Evolutionary conservation across 2,797 vertebrate species (phyloP), one percentile per base, ranked within the genome.

Genomic region (Chaetodon trifasciatus): DNA sequence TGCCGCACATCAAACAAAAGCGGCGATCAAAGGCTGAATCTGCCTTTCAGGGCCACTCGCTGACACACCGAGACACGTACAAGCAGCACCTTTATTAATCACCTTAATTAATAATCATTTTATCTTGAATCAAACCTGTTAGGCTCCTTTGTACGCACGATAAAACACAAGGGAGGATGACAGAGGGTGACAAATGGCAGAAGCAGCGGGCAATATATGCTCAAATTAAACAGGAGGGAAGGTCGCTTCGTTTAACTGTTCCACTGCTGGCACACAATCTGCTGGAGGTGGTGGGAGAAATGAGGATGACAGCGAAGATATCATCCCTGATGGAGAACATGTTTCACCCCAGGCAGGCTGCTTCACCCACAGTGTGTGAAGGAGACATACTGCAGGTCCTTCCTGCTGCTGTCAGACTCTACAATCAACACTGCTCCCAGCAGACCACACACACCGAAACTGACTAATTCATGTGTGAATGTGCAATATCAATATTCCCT

Each of bases 21-120:
- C 70, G 10, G 6, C 13, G 35, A 89, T 91, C 81, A 88, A 90
- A 90, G 79, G 35, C 73, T 56, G 66, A 62, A 53, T 69, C 42
- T 67, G 76, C 63, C 78, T 86, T 89, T 89, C 49, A 83, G 74
- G 19, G 66, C n/a, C 2, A 9, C 50, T 50, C 32, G 2, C 70
- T 69, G 84, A 78, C 19, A 24, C 50, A 15, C 35, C 8, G 50
- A 40, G 15, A 50, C 62, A 42, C 1, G 0, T 6, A 58, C 57
- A 63, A 52, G 53, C 63, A 58, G 70, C 70, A 9, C 1, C 0
- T 70, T 74, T 72, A 76, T 78, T 75, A 78, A 78, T 71, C 67
- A 9, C 1, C 0, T 70, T 71, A 76, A 76, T 78, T 75, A 78
- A 78, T 60, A 76, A 73, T 71, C 62, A 68, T 73, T 1, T 6